Evolutionary conservation across 2,797 vertebrate genomes (phyloP).

Genomic region (Zalophus californianus): DNA sequence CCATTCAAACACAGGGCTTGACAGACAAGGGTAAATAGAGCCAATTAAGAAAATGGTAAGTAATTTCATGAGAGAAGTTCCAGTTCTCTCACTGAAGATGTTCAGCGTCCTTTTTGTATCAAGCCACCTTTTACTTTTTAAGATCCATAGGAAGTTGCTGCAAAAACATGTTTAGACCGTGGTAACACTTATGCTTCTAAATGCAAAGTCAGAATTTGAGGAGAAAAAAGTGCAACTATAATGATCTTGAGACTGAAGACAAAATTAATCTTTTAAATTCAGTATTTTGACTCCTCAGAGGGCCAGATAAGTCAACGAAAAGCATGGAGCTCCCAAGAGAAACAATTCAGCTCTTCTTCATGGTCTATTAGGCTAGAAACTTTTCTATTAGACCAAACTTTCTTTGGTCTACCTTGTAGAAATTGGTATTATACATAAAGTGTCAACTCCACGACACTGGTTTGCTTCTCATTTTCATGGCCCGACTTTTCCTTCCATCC

Average conservation of each 20-base stretch:
- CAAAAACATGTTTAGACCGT: neutral
- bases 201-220: neutral
- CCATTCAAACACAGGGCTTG: conserved; percentile 40
- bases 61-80: conserved; percentile 57
- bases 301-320: neutral
- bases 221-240: neutral
- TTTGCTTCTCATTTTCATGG: neutral
- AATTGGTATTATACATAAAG: neutral
- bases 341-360: neutral
- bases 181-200: conserved; percentile 28
- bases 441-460: neutral
- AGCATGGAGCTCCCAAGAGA: neutral
- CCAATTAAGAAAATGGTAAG: conserved; percentile 47
- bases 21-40: conserved; percentile 32
- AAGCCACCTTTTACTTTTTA: conserved; percentile 9
- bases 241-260: conserved; percentile 4
- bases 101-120: neutral
- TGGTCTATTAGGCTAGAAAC: neutral
- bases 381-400: neutral
- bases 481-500: neutral
- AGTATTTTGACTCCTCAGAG: neutral
- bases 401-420: neutral
- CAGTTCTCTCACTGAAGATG: conserved; percentile 57
- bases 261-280: conserved; percentile 26
- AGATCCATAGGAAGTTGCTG: neutral